Evolutionary conservation across 2,113 vertebrate species (phyloP).

Genomic region (Anhinga rufa): DNA sequence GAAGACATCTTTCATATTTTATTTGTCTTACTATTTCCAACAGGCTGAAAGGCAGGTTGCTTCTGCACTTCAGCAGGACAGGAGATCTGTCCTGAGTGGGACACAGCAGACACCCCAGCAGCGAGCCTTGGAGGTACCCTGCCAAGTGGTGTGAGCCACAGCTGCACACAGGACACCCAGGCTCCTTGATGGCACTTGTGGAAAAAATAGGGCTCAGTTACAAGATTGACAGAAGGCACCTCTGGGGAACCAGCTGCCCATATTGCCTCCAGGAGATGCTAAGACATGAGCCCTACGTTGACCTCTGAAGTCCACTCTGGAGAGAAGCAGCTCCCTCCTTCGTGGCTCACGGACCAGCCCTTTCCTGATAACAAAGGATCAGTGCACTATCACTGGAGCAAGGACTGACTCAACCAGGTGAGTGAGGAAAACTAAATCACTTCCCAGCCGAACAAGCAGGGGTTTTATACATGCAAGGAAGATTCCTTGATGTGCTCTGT

Average conservation of each 20-base stretch:
- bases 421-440: background rate
- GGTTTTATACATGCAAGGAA: background rate
- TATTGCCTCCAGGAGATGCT: too few species aligned
- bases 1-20: background rate
- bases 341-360: rapidly evolving
- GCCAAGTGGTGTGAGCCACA: background rate
- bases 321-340: background rate
- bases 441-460: background rate
- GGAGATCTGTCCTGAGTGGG: background rate
- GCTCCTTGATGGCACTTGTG: background rate
- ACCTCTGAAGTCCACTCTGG: background rate
- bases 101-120: background rate
- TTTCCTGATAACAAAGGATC: background rate
- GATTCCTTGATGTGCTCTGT: background rate
- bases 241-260: background rate
- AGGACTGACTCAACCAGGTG: background rate
- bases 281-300: background rate
- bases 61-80: background rate
- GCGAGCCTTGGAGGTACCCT: background rate
- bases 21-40: background rate
- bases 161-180: background rate
- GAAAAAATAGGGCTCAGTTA: background rate
- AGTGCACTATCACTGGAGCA: background rate
- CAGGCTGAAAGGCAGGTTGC: background rate
- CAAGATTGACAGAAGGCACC: background rate